Base-by-base conservation (phyloP, 2,113 vertebrate genomes). In the Tauraco erythrolophus region DNA sequence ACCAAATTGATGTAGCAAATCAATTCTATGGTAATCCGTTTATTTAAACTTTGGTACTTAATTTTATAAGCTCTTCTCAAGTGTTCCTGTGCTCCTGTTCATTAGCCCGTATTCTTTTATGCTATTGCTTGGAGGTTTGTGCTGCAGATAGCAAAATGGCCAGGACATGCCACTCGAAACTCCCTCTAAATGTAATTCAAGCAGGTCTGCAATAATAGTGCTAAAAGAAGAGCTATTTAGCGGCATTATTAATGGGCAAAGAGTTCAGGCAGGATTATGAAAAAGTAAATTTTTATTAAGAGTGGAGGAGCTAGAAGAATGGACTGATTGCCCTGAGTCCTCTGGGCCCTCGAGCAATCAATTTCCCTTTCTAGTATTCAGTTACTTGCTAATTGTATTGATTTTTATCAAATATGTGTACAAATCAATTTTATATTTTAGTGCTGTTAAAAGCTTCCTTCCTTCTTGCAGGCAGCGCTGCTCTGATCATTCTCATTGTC, bases 231-330 rank as follows among this genome's bases (percentile, higher is more conserved):
- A 92, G 96, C 97, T 97, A 87, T 97, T 97, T 97, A 97, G 96
- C 0, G 0, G 84, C 81, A 72, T 96, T 97, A 98, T 96, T 96
- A 98, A 98, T 93, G 94, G 93, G 84, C 92, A 96, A 97, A 96
- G 88, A 97, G 95, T 97, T 96, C 96, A 96, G 94, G 93, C 96
- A 95, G 93, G 96, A 97, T 97, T 98, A 98, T 97, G 97, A 96
- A 98, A 97, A 97, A 97, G 92, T 97, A 96, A 95, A 97, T 98
- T 98, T 97, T 97, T 98, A 98, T 97, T 97, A 96, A 96, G 96
- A 96, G 92, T 96, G 94, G 94, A 94, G 78, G 84, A 96, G 92
- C 84, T 96, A 94, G 91, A 97, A 98, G 97, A 95, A 97, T 97
- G 96, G 93, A 96, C 92, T 97, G 96, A 97, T 97, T 97, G 91